These are phyloP conservation scores for Scaptomyza cyrtandrae DNA, from an alignment of 2,888 invertebrate genomes.

Conservation along the genomic window DNA sequence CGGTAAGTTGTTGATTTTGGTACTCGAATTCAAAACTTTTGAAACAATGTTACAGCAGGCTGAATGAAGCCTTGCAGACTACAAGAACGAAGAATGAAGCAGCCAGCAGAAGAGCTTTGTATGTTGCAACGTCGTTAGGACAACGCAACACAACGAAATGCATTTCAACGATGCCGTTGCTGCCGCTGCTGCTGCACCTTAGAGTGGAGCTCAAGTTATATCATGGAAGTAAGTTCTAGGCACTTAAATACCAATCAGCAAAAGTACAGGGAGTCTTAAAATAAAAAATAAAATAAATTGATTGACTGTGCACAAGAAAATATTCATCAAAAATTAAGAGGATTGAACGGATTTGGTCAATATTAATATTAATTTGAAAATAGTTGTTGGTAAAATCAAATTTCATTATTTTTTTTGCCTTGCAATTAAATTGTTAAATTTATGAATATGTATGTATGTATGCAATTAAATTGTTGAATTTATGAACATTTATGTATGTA, in stretches of 20 bases:
- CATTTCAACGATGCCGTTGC: not conserved
- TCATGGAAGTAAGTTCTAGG: conserved; percentile 27
- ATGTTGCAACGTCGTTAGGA: conserved; percentile 62
- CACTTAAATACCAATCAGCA: conserved; percentile 21
- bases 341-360: conserved; percentile 1
- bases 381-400: not conserved
- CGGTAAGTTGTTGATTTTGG: conserved; percentile 77
- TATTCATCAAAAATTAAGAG: not conserved
- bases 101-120: conserved; percentile 47
- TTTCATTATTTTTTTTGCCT: not conserved
- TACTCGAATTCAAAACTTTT: conserved; percentile 72
- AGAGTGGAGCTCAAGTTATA: conserved; percentile 44
- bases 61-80: conserved; percentile 11
- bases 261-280: not conserved
- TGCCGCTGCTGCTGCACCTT: conserved; percentile 8
- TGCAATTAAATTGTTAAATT: not conserved
- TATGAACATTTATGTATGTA: not conserved
- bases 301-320: not conserved
- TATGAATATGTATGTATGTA: not conserved
- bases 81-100: not conserved
- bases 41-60: conserved; percentile 44
- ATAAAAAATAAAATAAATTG: not conserved
- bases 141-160: conserved; percentile 16
- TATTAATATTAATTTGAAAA: not conserved
- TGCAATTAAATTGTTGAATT: not conserved